A percentile compares a stretch with the other conserved stretches of the same genome.
Conservation (phyloP, 2,888 invertebrate species). For the Orthonevra nobilis region DNA sequence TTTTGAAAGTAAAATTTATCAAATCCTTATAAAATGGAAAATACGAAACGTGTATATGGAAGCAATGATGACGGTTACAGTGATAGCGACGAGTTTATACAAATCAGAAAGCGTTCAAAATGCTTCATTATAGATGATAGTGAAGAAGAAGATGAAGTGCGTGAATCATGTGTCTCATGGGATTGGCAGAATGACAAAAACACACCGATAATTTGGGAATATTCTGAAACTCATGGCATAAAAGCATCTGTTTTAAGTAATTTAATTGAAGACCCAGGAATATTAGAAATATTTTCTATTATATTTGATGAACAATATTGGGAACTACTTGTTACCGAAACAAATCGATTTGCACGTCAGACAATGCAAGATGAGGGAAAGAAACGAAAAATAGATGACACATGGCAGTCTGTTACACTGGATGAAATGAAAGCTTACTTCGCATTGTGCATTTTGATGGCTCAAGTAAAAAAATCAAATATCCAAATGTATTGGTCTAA, state of each 20-base stretch:
- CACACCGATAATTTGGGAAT: too few relatives aligned
- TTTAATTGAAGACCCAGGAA: not conserved
- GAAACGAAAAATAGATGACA: not conserved
- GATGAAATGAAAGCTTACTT: constrained; percentile 10
- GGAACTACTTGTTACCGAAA: not conserved
- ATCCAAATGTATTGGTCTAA: not conserved
- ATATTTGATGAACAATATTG: not conserved
- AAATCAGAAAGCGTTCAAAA: too few relatives aligned
- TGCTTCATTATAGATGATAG: too few relatives aligned
- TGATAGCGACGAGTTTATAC: too few relatives aligned
- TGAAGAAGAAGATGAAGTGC: too few relatives aligned
- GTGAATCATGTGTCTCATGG: too few relatives aligned
- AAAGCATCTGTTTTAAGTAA: not conserved
- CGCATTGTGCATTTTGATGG: not conserved
- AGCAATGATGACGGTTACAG: too few relatives aligned
- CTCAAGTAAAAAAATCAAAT: not conserved
- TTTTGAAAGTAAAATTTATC: too few relatives aligned
- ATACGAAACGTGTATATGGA: too few relatives aligned
- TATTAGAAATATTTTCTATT: not conserved
- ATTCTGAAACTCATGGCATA: not conserved
- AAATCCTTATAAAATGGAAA: too few relatives aligned
- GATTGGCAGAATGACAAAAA: too few relatives aligned
- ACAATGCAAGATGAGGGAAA: not conserved
- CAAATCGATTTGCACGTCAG: not conserved
- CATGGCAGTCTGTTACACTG: not conserved